Conservation (phyloP, 1,140 invertebrate species). For the Luehdorfia chinensis region DNA sequence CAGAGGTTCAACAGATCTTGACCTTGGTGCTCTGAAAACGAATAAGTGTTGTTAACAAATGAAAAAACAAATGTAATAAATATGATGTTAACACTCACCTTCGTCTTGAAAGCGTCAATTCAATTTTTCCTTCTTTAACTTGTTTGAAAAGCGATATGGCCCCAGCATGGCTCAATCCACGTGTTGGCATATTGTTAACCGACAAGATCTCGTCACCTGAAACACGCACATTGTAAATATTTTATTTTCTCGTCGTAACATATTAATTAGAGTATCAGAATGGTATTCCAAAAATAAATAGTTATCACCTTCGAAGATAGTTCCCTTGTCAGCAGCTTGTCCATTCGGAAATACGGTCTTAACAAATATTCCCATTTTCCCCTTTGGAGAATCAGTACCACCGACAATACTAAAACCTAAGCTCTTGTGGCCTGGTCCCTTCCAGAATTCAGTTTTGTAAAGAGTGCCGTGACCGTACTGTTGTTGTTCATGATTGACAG, state of each 20-base stretch:
- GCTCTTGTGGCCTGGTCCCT: conserved; percentile 90
- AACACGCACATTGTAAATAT: conserved; percentile 29
- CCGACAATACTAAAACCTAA: conserved; percentile 95
- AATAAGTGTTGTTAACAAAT: conserved; percentile 16
- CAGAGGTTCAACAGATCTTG: conserved; percentile 76
- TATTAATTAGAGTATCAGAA: too few species aligned
- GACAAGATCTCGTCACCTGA: conserved; percentile 94
- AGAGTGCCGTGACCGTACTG: conserved; percentile 48
- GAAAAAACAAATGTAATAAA: conserved; percentile 8
- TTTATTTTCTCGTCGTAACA: too few species aligned
- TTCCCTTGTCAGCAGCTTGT: conserved; percentile 89
- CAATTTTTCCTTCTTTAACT: conserved; percentile 90
- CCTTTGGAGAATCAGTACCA: conserved; percentile 91
- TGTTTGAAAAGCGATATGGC: conserved; percentile 93
- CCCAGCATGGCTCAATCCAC: conserved; percentile 91
- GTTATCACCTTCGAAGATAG: conserved; percentile 88
- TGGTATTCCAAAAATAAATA: conserved; percentile 18
- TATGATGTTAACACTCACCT: conserved; percentile 55
- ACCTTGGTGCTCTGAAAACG: conserved; percentile 75
- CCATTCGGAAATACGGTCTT: conserved; percentile 94
- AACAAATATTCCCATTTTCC: conserved; percentile 94
- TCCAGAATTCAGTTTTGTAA: conserved; percentile 81
- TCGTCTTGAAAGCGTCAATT: conserved; percentile 88
- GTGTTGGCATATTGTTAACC: conserved; percentile 89
- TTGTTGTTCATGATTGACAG: conserved; percentile 36